Evolutionary conservation across 2,888 invertebrate species (phyloP).

Genomic region (Caenorhabditis sp.): DNA sequence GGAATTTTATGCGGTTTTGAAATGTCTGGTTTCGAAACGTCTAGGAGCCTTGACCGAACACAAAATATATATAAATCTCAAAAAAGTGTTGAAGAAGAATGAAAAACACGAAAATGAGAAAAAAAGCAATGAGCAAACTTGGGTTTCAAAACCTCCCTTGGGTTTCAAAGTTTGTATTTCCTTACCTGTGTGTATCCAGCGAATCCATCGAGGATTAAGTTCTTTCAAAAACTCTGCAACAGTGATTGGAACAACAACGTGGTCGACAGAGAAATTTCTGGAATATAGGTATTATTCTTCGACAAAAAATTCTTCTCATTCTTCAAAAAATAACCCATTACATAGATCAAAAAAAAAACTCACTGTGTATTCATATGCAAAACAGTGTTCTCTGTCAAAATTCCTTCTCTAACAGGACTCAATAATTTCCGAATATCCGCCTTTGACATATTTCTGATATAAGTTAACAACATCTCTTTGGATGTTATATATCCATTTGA

Average conservation of each 20-base stretch:
- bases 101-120: too few relatives aligned
- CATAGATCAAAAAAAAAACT: background rate
- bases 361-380: slow-evolving; percentile 59
- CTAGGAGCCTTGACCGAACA: too few relatives aligned
- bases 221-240: slow-evolving; percentile 52
- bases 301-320: too few relatives aligned
- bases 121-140: too few relatives aligned
- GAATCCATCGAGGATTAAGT: slow-evolving; percentile 52
- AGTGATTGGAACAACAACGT: slow-evolving; percentile 55
- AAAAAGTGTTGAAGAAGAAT: too few relatives aligned
- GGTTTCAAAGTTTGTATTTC: too few relatives aligned
- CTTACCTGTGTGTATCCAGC: slow-evolving; percentile 58
- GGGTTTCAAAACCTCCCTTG: too few relatives aligned
- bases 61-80: too few relatives aligned
- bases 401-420: slow-evolving; percentile 54
- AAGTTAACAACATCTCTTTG: slow-evolving; percentile 47
- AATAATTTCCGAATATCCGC: slow-evolving; percentile 46
- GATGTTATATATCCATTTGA: slow-evolving; percentile 47
- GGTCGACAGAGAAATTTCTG: slow-evolving; percentile 62
- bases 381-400: slow-evolving; percentile 58
- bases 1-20: too few relatives aligned
- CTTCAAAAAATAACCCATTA: too few relatives aligned
- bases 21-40: too few relatives aligned
- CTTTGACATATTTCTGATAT: slow-evolving; percentile 51
- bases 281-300: slow-evolving; percentile 7